phyloP scores from a whole-genome alignment of 2,797 vertebrate species.

The Dendrocincla tyrannina region DNA sequence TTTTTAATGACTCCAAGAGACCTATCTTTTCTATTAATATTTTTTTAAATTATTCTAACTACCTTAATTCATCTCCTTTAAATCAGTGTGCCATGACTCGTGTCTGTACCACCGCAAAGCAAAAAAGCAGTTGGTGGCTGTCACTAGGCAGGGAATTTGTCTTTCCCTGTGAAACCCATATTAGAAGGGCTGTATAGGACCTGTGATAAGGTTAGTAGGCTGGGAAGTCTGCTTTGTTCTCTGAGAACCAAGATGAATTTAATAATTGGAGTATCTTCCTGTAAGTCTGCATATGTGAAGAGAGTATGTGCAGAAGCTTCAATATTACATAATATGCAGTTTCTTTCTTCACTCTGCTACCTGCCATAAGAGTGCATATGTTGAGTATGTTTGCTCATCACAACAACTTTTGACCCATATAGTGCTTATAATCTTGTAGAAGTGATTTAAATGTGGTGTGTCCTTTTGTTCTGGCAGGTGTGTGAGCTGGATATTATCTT shows the following conservation, averaged over 20 bases:
- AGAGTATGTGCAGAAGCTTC: not conserved
- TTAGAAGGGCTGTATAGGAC: not conserved
- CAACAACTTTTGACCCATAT: not conserved
- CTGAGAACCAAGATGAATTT: not conserved
- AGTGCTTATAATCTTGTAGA: not conserved
- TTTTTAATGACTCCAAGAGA: not conserved
- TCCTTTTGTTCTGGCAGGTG: conserved; percentile 78
- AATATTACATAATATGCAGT: not conserved
- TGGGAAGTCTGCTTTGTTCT: not conserved
- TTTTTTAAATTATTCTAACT: not conserved
- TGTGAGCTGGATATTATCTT: conserved; percentile 98
- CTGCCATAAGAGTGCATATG: not conserved
- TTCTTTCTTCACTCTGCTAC: not conserved
- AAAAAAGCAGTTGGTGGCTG: not conserved
- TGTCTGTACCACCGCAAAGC: not conserved
- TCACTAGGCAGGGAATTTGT: not conserved
- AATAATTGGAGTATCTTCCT: not conserved
- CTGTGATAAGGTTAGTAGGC: not conserved
- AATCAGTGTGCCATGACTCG: not conserved
- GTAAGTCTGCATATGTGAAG: not conserved
- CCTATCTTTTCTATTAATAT: not conserved
- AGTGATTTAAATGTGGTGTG: not conserved
- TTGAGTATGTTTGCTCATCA: not conserved
- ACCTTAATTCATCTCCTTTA: not conserved
- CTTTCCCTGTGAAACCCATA: not conserved